Percentiles rank a stretch among this genome's conserved stretches.
phyloP scores from a whole-genome alignment of 2,113 vertebrate genomes.

The Copsychus sechellarum region DNA sequence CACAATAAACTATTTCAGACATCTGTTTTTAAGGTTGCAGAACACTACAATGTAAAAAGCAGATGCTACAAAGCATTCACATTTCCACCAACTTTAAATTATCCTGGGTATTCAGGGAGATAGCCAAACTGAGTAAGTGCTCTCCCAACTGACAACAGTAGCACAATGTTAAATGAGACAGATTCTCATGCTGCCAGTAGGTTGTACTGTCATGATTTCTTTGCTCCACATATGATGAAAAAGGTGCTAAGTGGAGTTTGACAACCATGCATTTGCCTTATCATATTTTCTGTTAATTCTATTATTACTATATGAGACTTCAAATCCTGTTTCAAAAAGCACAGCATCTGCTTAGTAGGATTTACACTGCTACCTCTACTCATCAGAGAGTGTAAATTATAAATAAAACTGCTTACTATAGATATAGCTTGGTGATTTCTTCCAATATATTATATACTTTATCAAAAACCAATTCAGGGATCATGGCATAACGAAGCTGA shows the following conservation, averaged over 20 bases:
- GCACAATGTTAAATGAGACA: neutral
- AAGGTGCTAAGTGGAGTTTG: neutral
- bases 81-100: constrained; percentile 60
- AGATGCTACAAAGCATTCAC: constrained; percentile 47
- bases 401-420: neutral
- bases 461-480: neutral
- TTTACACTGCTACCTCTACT: neutral
- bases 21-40: constrained; percentile 77
- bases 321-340: neutral
- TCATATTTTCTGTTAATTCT: neutral
- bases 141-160: constrained; percentile 11
- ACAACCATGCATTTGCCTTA: neutral
- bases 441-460: neutral
- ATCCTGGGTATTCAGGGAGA: constrained; percentile 33
- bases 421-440: neutral
- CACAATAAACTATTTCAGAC: constrained; percentile 70
- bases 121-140: constrained; percentile 6
- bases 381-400: neutral
- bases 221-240: neutral
- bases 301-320: neutral
- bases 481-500: neutral
- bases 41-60: constrained; percentile 65
- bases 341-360: neutral
- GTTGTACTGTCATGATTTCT: neutral
- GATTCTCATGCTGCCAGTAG: neutral